Evolutionary conservation across 2,113 vertebrate genomes (phyloP).

Genomic region (Odontesthes bonariensis): DNA sequence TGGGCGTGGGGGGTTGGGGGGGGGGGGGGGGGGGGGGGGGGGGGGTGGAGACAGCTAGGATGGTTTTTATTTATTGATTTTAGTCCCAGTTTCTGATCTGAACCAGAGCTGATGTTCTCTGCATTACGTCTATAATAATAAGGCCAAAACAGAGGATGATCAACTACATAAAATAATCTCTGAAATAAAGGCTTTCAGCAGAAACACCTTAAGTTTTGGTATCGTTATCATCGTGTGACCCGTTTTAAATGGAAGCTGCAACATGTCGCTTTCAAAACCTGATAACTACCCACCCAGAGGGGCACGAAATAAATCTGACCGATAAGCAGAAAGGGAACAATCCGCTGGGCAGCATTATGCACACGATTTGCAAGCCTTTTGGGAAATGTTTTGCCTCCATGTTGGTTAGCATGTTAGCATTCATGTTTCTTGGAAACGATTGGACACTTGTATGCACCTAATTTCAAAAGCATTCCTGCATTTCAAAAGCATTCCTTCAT

Average conservation of each 20-base stretch:
- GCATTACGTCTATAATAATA: constrained; percentile 61
- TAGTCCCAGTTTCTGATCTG: constrained; percentile 45
- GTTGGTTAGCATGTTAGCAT: background rate
- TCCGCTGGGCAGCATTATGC: background rate
- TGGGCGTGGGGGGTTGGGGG: background rate
- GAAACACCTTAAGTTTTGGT: constrained; percentile 12
- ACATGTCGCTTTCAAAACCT: constrained; percentile 1
- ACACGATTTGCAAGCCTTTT: too few species aligned
- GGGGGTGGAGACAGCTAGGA: constrained; percentile 2
- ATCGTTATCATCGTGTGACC: background rate
- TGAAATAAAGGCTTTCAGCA: constrained; percentile 19
- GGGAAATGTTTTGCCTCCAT: background rate
- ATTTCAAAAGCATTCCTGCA: too few species aligned
- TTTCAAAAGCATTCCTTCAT: too few species aligned
- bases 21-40: background rate
- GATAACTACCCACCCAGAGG: background rate
- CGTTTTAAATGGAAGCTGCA: constrained; percentile 20
- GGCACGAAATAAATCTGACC: background rate
- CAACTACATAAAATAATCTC: too few species aligned
- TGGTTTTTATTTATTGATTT: constrained; percentile 60
- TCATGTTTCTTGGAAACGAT: too few species aligned
- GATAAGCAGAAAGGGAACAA: constrained; percentile 3
- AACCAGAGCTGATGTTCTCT: constrained; percentile 57
- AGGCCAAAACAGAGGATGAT: constrained; percentile 51
- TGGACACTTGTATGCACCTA: too few species aligned